Percentiles rank a stretch among this genome's conserved stretches.
These are phyloP conservation scores for Hermaeophaga mercurialis DNA, from an alignment of 2,888 invertebrate species.

Conservation along the genomic window DNA sequence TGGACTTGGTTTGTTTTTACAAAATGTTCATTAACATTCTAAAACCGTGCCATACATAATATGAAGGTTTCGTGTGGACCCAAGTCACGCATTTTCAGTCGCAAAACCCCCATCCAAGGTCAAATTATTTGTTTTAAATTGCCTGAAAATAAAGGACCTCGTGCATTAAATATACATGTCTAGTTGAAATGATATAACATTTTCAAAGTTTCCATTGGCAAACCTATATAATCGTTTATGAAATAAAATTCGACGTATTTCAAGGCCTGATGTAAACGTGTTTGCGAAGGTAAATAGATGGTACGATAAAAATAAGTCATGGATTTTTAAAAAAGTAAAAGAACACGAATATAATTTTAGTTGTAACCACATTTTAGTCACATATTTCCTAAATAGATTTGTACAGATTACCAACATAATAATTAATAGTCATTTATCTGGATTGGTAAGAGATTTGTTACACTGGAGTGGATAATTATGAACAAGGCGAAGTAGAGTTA, in stretches of 20 bases:
- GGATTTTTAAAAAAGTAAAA: too few relatives aligned
- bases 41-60: slow-evolving; percentile 1
- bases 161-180: not conserved
- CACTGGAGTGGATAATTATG: too few relatives aligned
- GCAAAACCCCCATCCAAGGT: not conserved
- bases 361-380: too few relatives aligned
- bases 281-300: not conserved
- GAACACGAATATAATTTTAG: not conserved
- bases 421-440: too few relatives aligned
- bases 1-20: too few relatives aligned
- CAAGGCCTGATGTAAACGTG: slow-evolving; percentile 1
- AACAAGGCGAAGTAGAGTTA: too few relatives aligned
- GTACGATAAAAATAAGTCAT: too few relatives aligned
- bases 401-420: too few relatives aligned
- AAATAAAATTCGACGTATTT: not conserved
- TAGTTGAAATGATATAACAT: not conserved
- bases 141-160: not conserved
- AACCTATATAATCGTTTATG: not conserved
- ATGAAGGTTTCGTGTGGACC: not conserved
- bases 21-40: too few relatives aligned
- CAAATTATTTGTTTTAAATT: not conserved
- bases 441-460: too few relatives aligned
- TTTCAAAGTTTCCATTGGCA: not conserved
- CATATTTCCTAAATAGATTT: too few relatives aligned
- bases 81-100: not conserved